Evolutionary conservation across 2,888 invertebrate genomes (phyloP).

Genomic region (Clostera curtula): DNA sequence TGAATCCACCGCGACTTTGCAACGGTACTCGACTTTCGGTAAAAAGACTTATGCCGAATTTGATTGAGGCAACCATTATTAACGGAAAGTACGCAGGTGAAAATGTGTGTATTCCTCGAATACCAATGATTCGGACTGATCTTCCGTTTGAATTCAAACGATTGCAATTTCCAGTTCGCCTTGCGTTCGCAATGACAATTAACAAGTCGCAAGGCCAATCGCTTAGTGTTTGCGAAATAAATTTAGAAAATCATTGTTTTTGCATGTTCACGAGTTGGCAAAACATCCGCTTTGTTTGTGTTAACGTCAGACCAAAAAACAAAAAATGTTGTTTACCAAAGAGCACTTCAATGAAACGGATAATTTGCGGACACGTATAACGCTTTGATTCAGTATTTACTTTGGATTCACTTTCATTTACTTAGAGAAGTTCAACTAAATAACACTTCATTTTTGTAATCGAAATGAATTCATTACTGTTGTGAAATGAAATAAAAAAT

Average conservation of each 20-base stretch:
- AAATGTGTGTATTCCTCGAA: slow-evolving; percentile 11
- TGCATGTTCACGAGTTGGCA: too few species aligned
- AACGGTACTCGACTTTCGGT: slow-evolving; percentile 18
- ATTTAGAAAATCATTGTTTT: slow-evolving; percentile 14
- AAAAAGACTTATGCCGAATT: slow-evolving; percentile 16
- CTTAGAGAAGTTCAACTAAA: slow-evolving; percentile 21
- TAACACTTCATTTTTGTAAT: slow-evolving; percentile 23
- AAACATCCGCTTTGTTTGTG: too few species aligned
- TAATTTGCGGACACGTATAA: too few species aligned
- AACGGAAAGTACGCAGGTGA: slow-evolving; percentile 18
- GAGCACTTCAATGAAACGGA: too few species aligned
- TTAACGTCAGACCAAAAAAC: too few species aligned
- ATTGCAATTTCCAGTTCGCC: slow-evolving; percentile 13
- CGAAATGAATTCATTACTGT: slow-evolving; percentile 25
- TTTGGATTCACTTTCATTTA: slow-evolving; percentile 22
- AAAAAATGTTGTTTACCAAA: too few species aligned
- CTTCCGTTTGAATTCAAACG: slow-evolving; percentile 8
- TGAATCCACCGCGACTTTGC: slow-evolving; percentile 20
- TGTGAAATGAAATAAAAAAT: slow-evolving; percentile 20
- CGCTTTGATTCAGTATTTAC: slow-evolving; percentile 10
- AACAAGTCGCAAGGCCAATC: slow-evolving; percentile 16
- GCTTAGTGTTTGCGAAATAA: slow-evolving; percentile 10
- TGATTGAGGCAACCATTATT: slow-evolving; percentile 14
- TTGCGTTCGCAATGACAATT: slow-evolving; percentile 11
- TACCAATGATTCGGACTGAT: slow-evolving; percentile 14